Conservation (phyloP, 2,797 vertebrate genomes). For the Sebastolobus alascanus region DNA sequence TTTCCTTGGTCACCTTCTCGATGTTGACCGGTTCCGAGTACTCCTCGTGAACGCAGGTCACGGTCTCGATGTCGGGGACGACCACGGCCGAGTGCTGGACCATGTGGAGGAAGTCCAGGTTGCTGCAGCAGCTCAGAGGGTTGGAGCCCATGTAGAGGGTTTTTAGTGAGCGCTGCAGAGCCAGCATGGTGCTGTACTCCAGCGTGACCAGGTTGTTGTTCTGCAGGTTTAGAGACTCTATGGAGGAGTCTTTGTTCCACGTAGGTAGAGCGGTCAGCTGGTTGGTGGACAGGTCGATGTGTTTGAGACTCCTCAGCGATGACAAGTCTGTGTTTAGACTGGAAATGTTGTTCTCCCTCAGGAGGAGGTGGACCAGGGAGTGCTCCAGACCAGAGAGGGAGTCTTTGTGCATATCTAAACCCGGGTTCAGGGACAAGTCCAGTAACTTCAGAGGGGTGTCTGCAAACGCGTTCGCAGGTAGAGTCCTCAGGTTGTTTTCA, state of each 20-base stretch:
- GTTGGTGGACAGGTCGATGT: conserved; percentile 92
- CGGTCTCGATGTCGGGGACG: conserved; percentile 85
- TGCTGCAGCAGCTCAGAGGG: conserved; percentile 93
- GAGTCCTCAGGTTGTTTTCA: conserved; percentile 82
- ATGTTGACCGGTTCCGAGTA: conserved; percentile 84
- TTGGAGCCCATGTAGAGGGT: conserved; percentile 92
- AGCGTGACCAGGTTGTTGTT: conserved; percentile 92
- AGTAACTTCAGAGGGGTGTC: conserved; percentile 86
- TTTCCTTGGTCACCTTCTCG: conserved; percentile 83
- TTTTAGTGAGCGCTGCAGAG: conserved; percentile 88
- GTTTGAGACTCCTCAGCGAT: conserved; percentile 85
- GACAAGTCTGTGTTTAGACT: conserved; percentile 88
- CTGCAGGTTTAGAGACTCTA: conserved; percentile 92
- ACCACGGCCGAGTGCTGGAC: conserved; percentile 86
- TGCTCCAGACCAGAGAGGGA: conserved; percentile 89
- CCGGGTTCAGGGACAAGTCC: conserved; percentile 91
- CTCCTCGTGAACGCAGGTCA: conserved; percentile 85
- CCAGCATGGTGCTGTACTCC: conserved; percentile 84
- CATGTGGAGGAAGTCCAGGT: conserved; percentile 87
- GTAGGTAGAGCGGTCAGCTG: conserved; percentile 86
- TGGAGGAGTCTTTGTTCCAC: conserved; percentile 85
- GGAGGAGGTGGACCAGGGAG: conserved; percentile 87
- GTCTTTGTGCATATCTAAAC: conserved; percentile 84
- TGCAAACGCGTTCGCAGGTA: conserved; percentile 85
- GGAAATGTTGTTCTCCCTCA: conserved; percentile 88